Evolutionary conservation across 2,797 vertebrate species (phyloP), one percentile per base, ranked within the genome.

Genomic region (Trematomus bernacchii): DNA sequence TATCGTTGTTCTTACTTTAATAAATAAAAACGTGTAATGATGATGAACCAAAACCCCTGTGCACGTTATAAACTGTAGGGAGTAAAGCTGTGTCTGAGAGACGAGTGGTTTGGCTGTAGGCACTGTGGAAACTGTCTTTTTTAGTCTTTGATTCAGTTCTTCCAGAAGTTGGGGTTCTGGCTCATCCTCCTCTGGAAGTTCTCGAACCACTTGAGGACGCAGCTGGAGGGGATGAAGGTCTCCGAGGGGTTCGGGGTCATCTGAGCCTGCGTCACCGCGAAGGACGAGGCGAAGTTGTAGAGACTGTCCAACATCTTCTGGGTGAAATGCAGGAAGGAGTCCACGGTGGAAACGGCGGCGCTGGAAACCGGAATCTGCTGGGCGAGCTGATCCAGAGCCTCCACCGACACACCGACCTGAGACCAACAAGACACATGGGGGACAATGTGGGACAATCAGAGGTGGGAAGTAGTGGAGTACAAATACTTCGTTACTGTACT

Each of bases 281-380:
- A 99, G 0, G 98, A 99, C 9, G 97, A 95, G 48, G 96, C 95
- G 84, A 96, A 99, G 84, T 99, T 99, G 90, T 96, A 99, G 82
- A 99, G 94, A 75, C 95, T 98, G 88, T 99, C 98, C 92, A 99
- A 80, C 98, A 98, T 99, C 95, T 97, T 99, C 94, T 98, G 98
- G 10, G 97, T 98, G 92, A 98, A 99, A 93, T 96, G 97, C 11
- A 96, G 96, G 88, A 98, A 98, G 0, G 97, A 96, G 90, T 98
- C 97, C 70, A 97, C 93, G 3, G 96, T 95, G 61, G 97, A 96
- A 15, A 97, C 97, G 30, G 96, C 93, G 60, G 98, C 96, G 30
- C 76, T 95, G 81, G 96, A 95, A 72, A 97, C 97, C 18, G 98
- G 98, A 13, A 95, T 97, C 89, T 99, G 97, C 89, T 99, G 98